Evolutionary conservation across 2,797 vertebrate genomes (phyloP), one percentile per base, ranked within the genome.

Genomic region (Carduelis carduelis): DNA sequence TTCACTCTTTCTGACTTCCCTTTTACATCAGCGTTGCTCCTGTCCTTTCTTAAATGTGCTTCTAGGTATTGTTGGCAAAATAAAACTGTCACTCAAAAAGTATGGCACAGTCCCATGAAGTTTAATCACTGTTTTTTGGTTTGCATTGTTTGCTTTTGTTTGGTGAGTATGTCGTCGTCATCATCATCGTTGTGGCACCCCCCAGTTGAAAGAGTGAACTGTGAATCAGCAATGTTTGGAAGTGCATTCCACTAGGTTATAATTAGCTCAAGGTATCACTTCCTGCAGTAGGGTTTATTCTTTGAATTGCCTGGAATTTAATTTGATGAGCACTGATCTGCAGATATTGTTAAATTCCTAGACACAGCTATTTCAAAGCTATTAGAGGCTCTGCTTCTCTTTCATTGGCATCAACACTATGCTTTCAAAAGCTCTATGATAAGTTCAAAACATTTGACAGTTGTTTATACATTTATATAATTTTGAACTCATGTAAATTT

Each of bases 401-500:
- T 84, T 82, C 72, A 14, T 2, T 83, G 74, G 13, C 6, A 2
- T 65, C 65, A 79, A 26, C 19, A 41, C 18, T 37, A 27, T 34
- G 34, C 32, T 57, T 90, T n/a, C 39, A 75, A 65, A 83, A 83
- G 52, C 56, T 64, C 49, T 30, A 0, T 50, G 41, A 15, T 35
- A 53, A 65, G 30, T 87, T 80, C 63, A 87, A 87, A 87, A 76
- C 35, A 37, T 85, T 34, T 94, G 78, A 64, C 68, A 77, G 49
- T 61, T 89, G 34, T 82, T 95, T 92, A 53, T 43, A 24, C 16
- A 35, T 64, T 93, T 82, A 60, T 43, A 57, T 47, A 27, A 87
- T 68, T 86, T 84, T 84, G 66, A 79, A 64, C n/a, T 80, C 39
- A 64, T 37, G n/a, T 41, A 89, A 63, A 93, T 90, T 92, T 89